phyloP scores from a whole-genome alignment of 2,888 invertebrate genomes.

The Andrena bicolor region DNA sequence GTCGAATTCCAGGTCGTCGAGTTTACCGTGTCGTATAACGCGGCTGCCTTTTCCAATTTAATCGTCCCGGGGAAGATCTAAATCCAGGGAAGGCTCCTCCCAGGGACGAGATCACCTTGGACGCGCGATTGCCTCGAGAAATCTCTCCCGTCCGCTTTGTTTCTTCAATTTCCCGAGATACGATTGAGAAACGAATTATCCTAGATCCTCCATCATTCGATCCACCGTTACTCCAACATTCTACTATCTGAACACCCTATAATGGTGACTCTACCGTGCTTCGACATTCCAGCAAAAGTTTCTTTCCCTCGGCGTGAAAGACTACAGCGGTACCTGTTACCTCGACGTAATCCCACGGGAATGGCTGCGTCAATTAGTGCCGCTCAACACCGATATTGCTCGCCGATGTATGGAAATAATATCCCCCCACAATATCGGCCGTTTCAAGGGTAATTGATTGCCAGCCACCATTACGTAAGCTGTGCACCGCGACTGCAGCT shows the following conservation, averaged over 20 bases:
- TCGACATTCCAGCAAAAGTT: no score
- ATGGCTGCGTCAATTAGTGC: conserved; percentile 38
- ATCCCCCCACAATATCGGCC: conserved; percentile 8
- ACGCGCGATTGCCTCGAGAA: not conserved
- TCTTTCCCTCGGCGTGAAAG: no score
- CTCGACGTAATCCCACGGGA: conserved; percentile 28
- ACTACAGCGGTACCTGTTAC: not conserved
- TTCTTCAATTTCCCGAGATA: not conserved
- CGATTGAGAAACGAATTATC: not conserved
- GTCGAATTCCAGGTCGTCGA: conserved; percentile 22
- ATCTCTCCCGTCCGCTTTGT: conserved; percentile 20
- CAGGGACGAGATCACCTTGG: not conserved
- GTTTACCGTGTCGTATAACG: conserved; percentile 36
- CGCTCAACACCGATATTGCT: conserved; percentile 21
- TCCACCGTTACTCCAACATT: no score
- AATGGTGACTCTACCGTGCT: no score
- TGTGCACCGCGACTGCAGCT: not conserved
- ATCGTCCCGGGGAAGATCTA: conserved; percentile 31
- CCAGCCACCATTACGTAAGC: conserved; percentile 23
- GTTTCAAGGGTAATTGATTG: conserved; percentile 40
- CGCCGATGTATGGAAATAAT: conserved; percentile 34
- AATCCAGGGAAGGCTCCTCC: conserved; percentile 15
- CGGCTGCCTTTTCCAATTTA: conserved; percentile 52
- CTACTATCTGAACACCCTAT: no score
- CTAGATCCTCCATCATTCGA: not conserved